A percentile compares a stretch with the other conserved stretches of the same genome.
phyloP scores from a whole-genome alignment of 35 echinoderm and acorn worm genomes.

The Anneissia japonica region DNA sequence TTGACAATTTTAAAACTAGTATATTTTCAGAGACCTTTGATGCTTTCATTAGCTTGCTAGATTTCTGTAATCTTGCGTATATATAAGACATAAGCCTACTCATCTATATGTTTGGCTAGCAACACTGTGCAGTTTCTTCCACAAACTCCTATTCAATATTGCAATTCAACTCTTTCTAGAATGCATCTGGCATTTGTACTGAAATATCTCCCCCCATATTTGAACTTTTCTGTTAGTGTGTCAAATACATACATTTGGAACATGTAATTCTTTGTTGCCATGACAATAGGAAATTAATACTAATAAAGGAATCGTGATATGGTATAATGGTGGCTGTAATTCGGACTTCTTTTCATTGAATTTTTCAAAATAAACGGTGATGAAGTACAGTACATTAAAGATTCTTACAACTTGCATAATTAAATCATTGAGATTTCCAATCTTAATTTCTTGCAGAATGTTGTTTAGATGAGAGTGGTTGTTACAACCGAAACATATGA shows the following conservation, averaged over 20 bases:
- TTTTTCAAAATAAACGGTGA: not conserved
- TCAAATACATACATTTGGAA: not conserved
- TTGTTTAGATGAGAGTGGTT: not conserved
- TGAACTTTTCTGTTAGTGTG: not conserved
- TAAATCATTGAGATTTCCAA: not conserved
- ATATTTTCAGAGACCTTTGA: too few species aligned
- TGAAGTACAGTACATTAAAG: not conserved
- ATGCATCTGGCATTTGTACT: too few species aligned
- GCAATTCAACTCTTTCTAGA: too few species aligned
- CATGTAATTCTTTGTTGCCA: not conserved
- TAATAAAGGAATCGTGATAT: not conserved
- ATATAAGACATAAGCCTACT: too few species aligned
- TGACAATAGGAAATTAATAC: not conserved
- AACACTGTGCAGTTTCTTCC: too few species aligned
- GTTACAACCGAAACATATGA: not conserved
- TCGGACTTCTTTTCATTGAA: not conserved
- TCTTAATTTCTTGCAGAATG: not conserved
- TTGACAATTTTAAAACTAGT: too few species aligned
- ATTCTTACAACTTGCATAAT: not conserved
- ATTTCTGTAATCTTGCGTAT: too few species aligned
- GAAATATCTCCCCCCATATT: not conserved
- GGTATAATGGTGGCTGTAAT: not conserved
- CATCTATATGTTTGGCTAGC: too few species aligned
- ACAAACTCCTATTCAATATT: too few species aligned
- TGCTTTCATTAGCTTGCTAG: too few species aligned